These are phyloP conservation scores for Chunga burmeisteri DNA, from an alignment of 2,113 vertebrate species.

Conservation along the genomic window DNA sequence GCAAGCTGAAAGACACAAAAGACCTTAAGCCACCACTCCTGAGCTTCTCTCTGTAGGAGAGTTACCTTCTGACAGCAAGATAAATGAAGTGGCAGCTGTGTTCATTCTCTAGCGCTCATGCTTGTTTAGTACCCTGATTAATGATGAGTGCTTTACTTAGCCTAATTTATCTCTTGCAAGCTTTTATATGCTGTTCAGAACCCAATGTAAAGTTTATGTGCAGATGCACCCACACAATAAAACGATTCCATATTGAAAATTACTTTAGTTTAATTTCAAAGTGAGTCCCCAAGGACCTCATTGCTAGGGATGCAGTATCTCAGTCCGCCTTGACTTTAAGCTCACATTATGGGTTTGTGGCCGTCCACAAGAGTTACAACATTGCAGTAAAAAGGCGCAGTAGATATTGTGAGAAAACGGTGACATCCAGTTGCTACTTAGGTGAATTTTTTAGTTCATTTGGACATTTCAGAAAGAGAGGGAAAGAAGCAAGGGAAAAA, in stretches of 20 bases:
- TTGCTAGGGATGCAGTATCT: not conserved
- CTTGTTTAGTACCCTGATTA: conserved; percentile 55
- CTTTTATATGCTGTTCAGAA: conserved; percentile 23
- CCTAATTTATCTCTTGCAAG: conserved; percentile 51
- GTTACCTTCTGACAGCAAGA: conserved; percentile 59
- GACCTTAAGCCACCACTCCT: not conserved
- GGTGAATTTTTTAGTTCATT: not conserved
- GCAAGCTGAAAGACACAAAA: conserved; percentile 44
- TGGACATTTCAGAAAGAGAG: not conserved
- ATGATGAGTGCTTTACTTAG: conserved; percentile 48
- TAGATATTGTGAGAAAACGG: not conserved
- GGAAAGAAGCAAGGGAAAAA: not conserved
- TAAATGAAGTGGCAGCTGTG: conserved; percentile 63
- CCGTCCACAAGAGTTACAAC: not conserved
- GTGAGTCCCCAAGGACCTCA: not conserved
- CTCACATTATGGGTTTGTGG: not conserved
- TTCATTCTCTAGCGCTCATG: conserved; percentile 36
- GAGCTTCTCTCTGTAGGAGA: conserved; percentile 37
- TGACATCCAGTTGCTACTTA: not conserved
- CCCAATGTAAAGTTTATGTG: conserved; percentile 20
- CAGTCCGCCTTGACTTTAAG: not conserved
- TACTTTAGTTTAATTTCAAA: conserved; percentile 12
- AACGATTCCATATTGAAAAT: conserved; percentile 44
- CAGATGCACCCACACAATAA: conserved; percentile 45
- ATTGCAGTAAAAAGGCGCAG: not conserved